Base-by-base conservation (phyloP, 2,113 vertebrate species). In the Piaya cayana region DNA sequence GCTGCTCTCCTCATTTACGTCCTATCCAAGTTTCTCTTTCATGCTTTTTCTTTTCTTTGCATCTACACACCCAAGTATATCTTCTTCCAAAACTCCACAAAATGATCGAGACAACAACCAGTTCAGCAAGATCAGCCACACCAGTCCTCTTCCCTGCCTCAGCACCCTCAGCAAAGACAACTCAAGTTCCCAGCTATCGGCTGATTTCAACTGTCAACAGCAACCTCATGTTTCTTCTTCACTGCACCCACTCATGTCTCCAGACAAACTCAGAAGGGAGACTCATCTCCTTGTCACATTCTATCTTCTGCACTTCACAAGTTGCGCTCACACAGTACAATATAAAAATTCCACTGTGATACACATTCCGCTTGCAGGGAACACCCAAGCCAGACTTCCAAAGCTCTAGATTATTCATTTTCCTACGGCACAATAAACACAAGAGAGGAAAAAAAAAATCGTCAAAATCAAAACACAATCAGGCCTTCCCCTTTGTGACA, bases 291-390 rank as follows among this genome's bases (percentile, higher is more conserved):
- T 47, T 69, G 89, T 84, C 89, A 91, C 75, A 17, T 75, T 60
- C 70, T 30, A 53, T 77, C 83, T 77, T 82, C 78, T 90, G 86
- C 78, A 32, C 84, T 93, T 92, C 70, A 79, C 95, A 79, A 89
- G 69, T 81, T 83, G 86, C 5, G 11, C 77, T 97, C 59, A 26
- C 58, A 49, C 36, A 81, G 72, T 26, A 64, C 72, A 36, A 8
- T 22, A 49, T 29, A 22, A 52, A 36, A 93, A 76, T 15, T 71
- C 83, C 91, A 76, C 82, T 20, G 36, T 20, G 83, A 75, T 49
- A 70, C 87, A 78, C 76, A 26, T 42, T 52, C 91, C 79, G 70
- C 12, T 18, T 82, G 74, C 75, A 82, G 91, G 81, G 81, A 93
- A 87, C 15, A 85, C 53, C 49, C 81, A 13, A 19, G 34, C 12